phyloP scores from a whole-genome alignment of 2,888 invertebrate species.

The Pterobdella sp. region DNA sequence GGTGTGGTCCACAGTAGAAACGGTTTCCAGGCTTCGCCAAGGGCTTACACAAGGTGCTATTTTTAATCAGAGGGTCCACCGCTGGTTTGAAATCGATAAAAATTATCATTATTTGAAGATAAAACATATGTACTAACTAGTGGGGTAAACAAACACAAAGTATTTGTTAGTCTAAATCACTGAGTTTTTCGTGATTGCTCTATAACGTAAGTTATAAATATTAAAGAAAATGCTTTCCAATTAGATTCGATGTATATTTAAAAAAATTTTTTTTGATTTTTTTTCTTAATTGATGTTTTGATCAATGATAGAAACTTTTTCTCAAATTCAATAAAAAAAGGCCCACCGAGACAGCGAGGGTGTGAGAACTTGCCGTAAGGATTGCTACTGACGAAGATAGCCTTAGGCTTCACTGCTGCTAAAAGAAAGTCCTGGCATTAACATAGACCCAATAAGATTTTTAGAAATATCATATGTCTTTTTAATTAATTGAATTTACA shows the following conservation, averaged over 20 bases:
- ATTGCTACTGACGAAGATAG: constrained; percentile 34
- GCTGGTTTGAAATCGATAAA: neutral
- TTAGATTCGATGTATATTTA: neutral
- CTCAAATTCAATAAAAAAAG: neutral
- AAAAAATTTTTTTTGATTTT: neutral
- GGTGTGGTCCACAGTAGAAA: constrained; percentile 32
- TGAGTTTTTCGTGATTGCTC: no score
- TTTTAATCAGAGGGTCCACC: constrained; percentile 18
- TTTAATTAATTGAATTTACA: no score
- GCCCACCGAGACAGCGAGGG: constrained; percentile 30
- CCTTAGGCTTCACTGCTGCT: constrained; percentile 31
- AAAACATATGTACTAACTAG: neutral
- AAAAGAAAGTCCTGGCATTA: constrained; percentile 25
- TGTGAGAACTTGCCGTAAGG: constrained; percentile 32
- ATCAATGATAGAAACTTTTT: neutral
- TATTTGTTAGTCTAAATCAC: no score
- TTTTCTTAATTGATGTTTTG: neutral
- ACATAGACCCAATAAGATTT: no score
- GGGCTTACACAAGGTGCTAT: constrained; percentile 25
- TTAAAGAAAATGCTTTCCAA: neutral
- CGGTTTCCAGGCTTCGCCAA: constrained; percentile 29
- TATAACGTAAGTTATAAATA: no score
- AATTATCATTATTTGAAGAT: neutral
- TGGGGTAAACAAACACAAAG: neutral
- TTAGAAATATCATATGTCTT: no score